Percentiles rank a stretch among this genome's conserved stretches.
phyloP scores from a whole-genome alignment of 2,113 vertebrate genomes.

The Sphyrna mokarran region DNA sequence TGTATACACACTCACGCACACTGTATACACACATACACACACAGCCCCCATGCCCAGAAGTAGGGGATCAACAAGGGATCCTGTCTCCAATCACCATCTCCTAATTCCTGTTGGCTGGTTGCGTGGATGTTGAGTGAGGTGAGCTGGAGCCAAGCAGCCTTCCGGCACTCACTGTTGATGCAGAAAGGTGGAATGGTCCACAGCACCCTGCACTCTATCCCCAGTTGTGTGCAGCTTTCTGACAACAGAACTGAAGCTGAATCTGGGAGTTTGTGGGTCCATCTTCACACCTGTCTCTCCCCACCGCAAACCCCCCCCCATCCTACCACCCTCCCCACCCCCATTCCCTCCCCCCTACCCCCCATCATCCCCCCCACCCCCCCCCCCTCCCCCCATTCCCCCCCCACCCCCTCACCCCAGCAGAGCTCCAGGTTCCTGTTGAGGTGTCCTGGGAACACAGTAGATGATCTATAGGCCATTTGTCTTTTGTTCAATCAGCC shows the following conservation, averaged over 20 bases:
- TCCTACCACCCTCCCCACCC: no score
- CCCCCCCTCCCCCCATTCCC: no score
- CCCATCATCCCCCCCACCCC: no score
- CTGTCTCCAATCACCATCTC: neutral
- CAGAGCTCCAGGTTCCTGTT: neutral
- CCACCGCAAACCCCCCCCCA: no score
- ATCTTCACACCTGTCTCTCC: no score
- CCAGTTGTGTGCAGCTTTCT: neutral
- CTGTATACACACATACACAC: no score
- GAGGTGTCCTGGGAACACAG: neutral
- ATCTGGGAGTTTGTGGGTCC: neutral
- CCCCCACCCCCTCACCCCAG: neutral
- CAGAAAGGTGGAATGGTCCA: neutral
- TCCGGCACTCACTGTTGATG: neutral
- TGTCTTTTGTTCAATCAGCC: neutral
- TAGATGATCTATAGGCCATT: neutral
- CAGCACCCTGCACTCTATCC: neutral
- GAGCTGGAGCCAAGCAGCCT: neutral
- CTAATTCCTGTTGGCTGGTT: neutral
- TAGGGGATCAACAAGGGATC: neutral
- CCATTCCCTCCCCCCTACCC: no score
- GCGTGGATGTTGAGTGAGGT: neutral
- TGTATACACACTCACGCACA: no score
- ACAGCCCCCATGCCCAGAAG: no score
- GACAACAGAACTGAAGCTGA: neutral